Conservation (phyloP, 2,888 invertebrate species). For the Protonemura montana region DNA sequence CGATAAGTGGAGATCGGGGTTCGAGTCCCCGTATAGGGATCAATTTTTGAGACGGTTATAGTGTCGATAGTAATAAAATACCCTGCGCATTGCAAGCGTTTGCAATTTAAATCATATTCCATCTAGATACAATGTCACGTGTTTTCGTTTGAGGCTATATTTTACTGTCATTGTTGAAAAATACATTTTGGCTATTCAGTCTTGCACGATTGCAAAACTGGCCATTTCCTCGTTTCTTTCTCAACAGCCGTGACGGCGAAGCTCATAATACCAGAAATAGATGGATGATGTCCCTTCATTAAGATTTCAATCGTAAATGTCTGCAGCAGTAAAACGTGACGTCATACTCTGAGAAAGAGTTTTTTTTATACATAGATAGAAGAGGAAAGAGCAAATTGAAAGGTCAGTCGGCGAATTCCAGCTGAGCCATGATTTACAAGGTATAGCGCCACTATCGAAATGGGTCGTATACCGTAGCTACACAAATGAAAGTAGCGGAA, state of each 20-base stretch:
- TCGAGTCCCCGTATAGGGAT: no score
- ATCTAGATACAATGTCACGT: no score
- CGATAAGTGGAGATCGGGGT: no score
- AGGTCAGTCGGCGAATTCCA: conserved; percentile 39
- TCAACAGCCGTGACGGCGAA: background rate
- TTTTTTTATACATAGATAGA: conserved; percentile 24
- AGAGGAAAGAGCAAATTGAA: conserved; percentile 37
- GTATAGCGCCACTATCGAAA: conserved; percentile 30
- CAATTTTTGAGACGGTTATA: no score
- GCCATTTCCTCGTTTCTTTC: background rate
- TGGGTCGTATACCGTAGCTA: conserved; percentile 26
- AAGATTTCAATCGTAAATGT: conserved; percentile 40
- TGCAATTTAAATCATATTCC: no score
- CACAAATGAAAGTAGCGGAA: conserved; percentile 36
- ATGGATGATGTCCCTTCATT: conserved; percentile 26
- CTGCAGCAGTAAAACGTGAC: conserved; percentile 29
- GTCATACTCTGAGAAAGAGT: conserved; percentile 22
- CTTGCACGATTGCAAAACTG: background rate
- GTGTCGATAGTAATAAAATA: no score
- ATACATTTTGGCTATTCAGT: background rate
- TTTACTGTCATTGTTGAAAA: background rate
- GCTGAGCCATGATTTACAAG: conserved; percentile 36
- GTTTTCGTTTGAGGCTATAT: background rate
- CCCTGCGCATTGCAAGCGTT: no score
- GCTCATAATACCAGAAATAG: background rate